Evolutionary conservation across 1,140 invertebrate species (phyloP).

Genomic region (Tetranychus cinnabarinus): DNA sequence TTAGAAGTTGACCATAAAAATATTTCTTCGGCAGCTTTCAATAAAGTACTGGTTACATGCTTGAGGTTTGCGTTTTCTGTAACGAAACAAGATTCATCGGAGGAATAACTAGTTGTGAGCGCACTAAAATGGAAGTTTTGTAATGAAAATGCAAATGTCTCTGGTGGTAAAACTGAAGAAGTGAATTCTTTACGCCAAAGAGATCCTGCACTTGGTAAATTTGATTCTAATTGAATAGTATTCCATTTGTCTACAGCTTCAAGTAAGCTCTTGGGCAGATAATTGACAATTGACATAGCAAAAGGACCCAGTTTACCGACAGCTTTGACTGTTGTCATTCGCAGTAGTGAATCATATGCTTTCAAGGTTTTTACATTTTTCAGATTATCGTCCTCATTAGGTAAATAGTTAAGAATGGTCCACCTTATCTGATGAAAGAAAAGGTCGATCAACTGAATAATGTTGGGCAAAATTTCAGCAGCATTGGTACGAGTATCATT

Average conservation of each 20-base stretch:
- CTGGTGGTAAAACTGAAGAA: slow-evolving; percentile 15
- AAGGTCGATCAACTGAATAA: slow-evolving; percentile 32
- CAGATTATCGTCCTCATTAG: neutral
- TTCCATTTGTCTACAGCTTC: slow-evolving; percentile 40
- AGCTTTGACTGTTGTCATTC: slow-evolving; percentile 29
- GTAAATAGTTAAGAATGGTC: slow-evolving; percentile 9
- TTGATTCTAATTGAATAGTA: slow-evolving; percentile 50
- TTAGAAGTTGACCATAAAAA: neutral
- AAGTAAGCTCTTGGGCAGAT: slow-evolving; percentile 31
- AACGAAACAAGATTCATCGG: neutral
- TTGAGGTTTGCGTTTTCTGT: neutral
- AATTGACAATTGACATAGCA: slow-evolving; percentile 28
- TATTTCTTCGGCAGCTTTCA: slow-evolving; percentile 5
- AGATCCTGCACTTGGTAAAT: slow-evolving; percentile 15
- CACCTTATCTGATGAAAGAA: slow-evolving; percentile 25
- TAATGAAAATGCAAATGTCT: slow-evolving; percentile 22
- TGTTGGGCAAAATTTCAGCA: slow-evolving; percentile 33
- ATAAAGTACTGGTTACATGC: neutral
- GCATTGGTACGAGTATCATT: slow-evolving; percentile 20
- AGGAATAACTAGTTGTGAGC: slow-evolving; percentile 22
- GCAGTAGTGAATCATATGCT: slow-evolving; percentile 28
- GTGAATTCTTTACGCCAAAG: slow-evolving; percentile 23
- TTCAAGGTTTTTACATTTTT: slow-evolving; percentile 17
- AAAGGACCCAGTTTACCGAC: slow-evolving; percentile 26
- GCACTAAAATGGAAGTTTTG: slow-evolving; percentile 24